Evolutionary conservation across 2,888 invertebrate genomes (phyloP).

Genomic region (Junonia oenone): DNA sequence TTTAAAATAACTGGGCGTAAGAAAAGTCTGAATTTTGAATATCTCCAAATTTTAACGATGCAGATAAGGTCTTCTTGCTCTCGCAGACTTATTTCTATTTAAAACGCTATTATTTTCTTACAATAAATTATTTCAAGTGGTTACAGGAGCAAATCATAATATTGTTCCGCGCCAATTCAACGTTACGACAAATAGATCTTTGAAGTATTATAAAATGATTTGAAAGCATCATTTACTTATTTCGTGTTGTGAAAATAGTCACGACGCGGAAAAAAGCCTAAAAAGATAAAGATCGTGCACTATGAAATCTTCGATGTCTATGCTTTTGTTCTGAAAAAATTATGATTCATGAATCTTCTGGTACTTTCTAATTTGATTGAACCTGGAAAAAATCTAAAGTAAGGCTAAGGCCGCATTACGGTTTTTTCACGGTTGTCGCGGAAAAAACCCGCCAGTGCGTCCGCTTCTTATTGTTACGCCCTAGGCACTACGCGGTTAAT

Average conservation of each 20-base stretch:
- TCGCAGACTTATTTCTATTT: no score
- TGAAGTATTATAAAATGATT: background rate
- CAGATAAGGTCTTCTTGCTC: no score
- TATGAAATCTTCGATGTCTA: background rate
- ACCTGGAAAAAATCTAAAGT: no score
- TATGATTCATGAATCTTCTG: background rate
- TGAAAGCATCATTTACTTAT: constrained; percentile 1
- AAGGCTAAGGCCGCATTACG: no score
- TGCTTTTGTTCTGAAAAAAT: background rate
- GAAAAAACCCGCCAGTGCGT: no score
- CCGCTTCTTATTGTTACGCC: no score
- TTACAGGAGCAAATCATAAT: background rate
- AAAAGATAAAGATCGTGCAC: background rate
- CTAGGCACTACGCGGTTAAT: no score
- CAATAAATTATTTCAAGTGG: background rate
- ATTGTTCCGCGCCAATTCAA: background rate
- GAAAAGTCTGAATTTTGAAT: no score
- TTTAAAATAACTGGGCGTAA: no score
- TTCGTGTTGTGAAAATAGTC: background rate
- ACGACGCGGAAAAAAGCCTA: background rate
- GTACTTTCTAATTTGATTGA: background rate
- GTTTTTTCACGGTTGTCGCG: no score
- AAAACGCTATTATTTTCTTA: background rate
- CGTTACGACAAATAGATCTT: background rate
- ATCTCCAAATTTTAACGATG: no score